Evolutionary conservation across 2,888 invertebrate genomes (phyloP).

Genomic region (Arctia plantaginis): DNA sequence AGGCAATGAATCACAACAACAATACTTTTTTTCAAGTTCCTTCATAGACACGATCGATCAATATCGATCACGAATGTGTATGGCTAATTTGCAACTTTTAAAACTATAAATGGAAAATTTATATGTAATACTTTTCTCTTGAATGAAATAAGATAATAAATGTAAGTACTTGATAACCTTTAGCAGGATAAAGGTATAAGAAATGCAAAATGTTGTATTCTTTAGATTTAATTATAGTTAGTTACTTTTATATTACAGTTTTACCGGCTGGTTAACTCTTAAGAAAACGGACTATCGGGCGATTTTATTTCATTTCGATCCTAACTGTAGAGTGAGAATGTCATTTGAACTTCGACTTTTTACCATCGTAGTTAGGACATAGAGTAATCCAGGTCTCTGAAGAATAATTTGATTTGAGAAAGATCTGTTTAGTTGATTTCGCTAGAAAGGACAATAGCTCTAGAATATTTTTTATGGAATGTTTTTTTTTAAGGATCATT

Average conservation of each 20-base stretch:
- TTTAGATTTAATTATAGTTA: not conserved
- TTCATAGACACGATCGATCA: not conserved
- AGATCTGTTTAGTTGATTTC: not conserved
- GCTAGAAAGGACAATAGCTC: not conserved
- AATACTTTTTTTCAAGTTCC: not conserved
- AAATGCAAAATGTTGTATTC: not conserved
- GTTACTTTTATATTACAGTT: not conserved
- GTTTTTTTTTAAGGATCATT: not conserved
- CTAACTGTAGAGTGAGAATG: not conserved
- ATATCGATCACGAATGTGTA: not conserved
- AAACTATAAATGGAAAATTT: not conserved
- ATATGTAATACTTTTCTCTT: not conserved
- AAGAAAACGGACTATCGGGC: not conserved
- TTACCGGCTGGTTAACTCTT: not conserved
- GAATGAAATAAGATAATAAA: not conserved
- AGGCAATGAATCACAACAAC: conserved; percentile 23
- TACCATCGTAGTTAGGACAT: not conserved
- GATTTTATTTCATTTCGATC: not conserved
- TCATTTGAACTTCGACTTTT: not conserved
- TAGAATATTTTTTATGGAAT: not conserved
- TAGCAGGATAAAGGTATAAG: not conserved
- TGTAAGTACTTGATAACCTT: not conserved
- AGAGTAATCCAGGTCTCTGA: not conserved
- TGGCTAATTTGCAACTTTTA: not conserved
- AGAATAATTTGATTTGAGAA: not conserved